Percentiles rank a stretch among this genome's conserved stretches.
Conservation (phyloP, 2,113 vertebrate species). For the Atlantisia rogersi region DNA sequence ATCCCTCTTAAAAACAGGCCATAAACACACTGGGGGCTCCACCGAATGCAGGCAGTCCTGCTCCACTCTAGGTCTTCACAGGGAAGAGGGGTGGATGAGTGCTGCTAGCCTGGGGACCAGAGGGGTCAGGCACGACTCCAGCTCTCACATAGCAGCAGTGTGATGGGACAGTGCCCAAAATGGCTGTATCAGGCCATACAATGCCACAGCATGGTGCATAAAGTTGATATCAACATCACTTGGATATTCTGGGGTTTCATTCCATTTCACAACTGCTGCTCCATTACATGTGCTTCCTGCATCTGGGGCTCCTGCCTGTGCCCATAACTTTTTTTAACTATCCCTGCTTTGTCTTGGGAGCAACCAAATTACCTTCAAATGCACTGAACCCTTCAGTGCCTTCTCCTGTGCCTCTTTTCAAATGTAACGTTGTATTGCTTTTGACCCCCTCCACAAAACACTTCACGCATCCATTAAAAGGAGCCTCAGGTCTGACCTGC, state of each 20-base stretch:
- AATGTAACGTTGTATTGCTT: neutral
- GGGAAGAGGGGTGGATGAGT: neutral
- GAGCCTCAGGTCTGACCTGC: neutral
- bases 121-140: neutral
- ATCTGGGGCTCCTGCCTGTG: neutral
- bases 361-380: neutral
- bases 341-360: neutral
- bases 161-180: neutral
- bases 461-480: neutral
- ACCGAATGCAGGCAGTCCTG: neutral
- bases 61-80: rapidly evolving
- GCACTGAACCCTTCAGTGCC: neutral
- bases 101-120: neutral
- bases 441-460: neutral
- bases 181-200: neutral
- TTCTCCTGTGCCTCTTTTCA: neutral
- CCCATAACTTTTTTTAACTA: neutral
- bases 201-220: neutral
- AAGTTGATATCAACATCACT: neutral
- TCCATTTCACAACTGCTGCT: neutral
- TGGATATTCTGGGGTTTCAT: neutral
- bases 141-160: neutral
- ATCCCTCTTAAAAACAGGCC: neutral
- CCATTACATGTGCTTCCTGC: neutral
- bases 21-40: neutral